Evolutionary conservation across 2,888 invertebrate species (phyloP).

Genomic region (Xiphydria camelus): DNA sequence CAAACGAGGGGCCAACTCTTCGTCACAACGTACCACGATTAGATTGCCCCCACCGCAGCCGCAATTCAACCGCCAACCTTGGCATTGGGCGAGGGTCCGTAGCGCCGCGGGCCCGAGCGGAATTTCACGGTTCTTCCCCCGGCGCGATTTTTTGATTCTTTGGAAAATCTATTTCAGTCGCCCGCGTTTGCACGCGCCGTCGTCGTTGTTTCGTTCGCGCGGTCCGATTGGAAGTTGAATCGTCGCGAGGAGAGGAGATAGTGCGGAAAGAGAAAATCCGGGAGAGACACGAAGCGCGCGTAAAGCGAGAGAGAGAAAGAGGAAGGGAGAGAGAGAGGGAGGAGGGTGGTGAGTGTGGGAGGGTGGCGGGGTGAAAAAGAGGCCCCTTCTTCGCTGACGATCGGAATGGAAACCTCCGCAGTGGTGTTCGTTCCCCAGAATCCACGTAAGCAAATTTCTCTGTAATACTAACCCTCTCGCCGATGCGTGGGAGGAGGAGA

Average conservation of each 20-base stretch:
- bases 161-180: conserved; percentile 15
- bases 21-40: no score
- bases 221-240: background rate
- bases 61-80: no score
- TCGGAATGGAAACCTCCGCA: conserved; percentile 38
- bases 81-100: no score
- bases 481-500: no score
- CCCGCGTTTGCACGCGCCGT: conserved; percentile 8
- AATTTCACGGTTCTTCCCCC: conserved; percentile 2
- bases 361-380: background rate
- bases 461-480: no score
- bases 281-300: no score
- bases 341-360: background rate
- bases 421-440: conserved; percentile 36
- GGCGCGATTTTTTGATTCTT: no score
- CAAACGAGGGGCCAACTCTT: no score
- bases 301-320: conserved; percentile 5
- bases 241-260: background rate
- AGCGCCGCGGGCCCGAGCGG: conserved; percentile 8
- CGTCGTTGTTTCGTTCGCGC: background rate
- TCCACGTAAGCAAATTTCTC: conserved; percentile 42
- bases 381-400: conserved; percentile 5
- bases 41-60: no score
- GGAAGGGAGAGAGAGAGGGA: conserved; percentile 2
- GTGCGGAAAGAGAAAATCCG: conserved; percentile 4